Evolutionary conservation across 1,140 invertebrate species (phyloP).

Genomic region (Drosophila obscura): DNA sequence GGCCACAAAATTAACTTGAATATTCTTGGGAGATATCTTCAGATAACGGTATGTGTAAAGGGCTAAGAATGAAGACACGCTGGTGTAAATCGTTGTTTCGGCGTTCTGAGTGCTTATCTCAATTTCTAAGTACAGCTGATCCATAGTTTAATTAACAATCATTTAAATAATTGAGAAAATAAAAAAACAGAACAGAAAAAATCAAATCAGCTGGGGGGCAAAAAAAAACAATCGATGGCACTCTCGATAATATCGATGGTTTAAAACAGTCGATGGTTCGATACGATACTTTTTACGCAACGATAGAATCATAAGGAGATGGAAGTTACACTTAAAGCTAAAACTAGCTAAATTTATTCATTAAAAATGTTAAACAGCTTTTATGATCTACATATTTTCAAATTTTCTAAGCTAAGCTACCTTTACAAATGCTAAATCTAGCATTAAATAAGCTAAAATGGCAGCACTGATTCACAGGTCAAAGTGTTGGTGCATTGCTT

Average conservation of each 20-base stretch:
- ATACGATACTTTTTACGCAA: no score
- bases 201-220: slow-evolving; percentile 15
- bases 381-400: no score
- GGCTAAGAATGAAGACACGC: slow-evolving; percentile 69
- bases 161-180: slow-evolving; percentile 65
- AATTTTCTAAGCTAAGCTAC: no score
- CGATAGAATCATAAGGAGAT: no score
- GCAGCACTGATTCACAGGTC: slow-evolving; percentile 35
- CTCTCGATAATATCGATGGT: no score
- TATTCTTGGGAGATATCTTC: slow-evolving; percentile 51
- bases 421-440: no score
- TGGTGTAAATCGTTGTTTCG: slow-evolving; percentile 75
- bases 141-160: slow-evolving; percentile 67
- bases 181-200: slow-evolving; percentile 45
- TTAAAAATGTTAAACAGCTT: no score
- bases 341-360: no score
- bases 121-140: slow-evolving; percentile 80
- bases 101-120: slow-evolving; percentile 69
- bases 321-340: no score
- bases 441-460: no score
- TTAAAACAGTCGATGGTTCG: no score
- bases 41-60: slow-evolving; percentile 70
- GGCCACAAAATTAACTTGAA: slow-evolving; percentile 73
- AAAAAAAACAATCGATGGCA: not conserved
- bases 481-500: slow-evolving; percentile 13